Evolutionary conservation across 2,888 invertebrate species (phyloP).

Genomic region (Corbicula japonica): DNA sequence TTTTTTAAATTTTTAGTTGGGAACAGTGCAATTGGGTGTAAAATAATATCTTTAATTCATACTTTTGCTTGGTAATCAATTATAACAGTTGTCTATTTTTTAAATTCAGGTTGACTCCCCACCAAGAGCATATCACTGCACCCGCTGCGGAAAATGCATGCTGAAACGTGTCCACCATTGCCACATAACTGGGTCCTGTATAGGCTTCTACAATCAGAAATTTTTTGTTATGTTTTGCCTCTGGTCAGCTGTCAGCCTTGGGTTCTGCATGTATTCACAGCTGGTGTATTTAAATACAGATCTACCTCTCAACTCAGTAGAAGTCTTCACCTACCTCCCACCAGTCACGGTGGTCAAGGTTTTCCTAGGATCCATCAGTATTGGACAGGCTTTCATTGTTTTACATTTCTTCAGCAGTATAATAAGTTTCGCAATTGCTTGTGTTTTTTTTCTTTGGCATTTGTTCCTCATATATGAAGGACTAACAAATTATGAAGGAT

Average conservation of each 20-base stretch:
- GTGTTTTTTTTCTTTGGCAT: conserved; percentile 77
- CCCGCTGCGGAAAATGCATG: conserved; percentile 85
- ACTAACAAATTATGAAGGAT: conserved; percentile 79
- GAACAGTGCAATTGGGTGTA: too few relatives aligned
- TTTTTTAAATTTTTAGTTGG: too few relatives aligned
- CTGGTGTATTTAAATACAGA: conserved; percentile 73
- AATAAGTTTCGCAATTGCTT: conserved; percentile 55
- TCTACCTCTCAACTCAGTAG: conserved; percentile 68
- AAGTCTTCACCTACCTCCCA: conserved; percentile 72
- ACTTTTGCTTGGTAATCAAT: too few relatives aligned
- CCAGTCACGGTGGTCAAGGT: conserved; percentile 69
- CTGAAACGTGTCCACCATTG: conserved; percentile 87
- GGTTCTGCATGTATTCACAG: conserved; percentile 70
- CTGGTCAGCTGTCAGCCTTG: conserved; percentile 68
- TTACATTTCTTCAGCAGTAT: conserved; percentile 69
- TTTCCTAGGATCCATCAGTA: conserved; percentile 71
- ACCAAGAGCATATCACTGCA: conserved; percentile 85
- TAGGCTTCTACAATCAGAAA: conserved; percentile 86
- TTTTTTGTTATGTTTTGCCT: conserved; percentile 86
- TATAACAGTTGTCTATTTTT: too few relatives aligned
- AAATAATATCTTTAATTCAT: too few relatives aligned
- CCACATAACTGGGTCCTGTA: conserved; percentile 85
- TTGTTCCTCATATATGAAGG: conserved; percentile 71
- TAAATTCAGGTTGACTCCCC: conserved; percentile 76
- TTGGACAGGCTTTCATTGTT: conserved; percentile 67